Base-by-base conservation (phyloP, 2,797 vertebrate genomes). In the Erpetoichthys calabaricus region DNA sequence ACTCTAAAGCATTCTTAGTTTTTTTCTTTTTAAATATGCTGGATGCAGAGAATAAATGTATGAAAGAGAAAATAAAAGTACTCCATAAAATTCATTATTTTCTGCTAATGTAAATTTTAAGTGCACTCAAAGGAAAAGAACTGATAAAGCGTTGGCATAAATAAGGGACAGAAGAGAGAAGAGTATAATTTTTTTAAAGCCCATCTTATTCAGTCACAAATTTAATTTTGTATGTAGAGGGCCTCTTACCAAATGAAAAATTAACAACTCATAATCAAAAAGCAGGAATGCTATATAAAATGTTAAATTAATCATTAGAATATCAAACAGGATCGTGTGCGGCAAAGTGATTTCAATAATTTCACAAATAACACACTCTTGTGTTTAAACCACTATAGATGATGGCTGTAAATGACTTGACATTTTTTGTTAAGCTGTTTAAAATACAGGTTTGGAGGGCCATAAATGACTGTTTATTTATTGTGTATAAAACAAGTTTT, bases 231-330 rank as follows among this genome's bases (percentile, higher is more conserved):
- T 53, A 25, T 25, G 4, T 52, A 8, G 51, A 8, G 51, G 6
- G 8, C 10, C 10, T 25, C 10, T 8, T 52, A 52, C 51, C 51
- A 25, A 52, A 52, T 52, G 51, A 53, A 53, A 53, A 53, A 53
- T 53, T 7, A 53, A 53, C 51, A 53, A 6, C 51, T 53, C 51
- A 53, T 53, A 53, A 53, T 53, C 51, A 53, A 5, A 53, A 53
- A 25, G 25, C 6, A 53, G 51, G 10, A 53, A 53, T 53, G 51
- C n/a, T 9, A 53, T 10, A 53, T 25, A 53, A 7, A 53, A 10
- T 9, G 51, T 25, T 9, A 25, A 53, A 53, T 53, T 3, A 53
- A 53, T 10, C 51, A 25, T 10, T 41, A 53, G 9, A 53, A 53
- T 10, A 9, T 9, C 51, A 25, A 25, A 5, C 9, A 25, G n/a